These are phyloP conservation scores for Helobdella robusta DNA, from an alignment of 2,888 invertebrate species.

Conservation along the genomic window DNA sequence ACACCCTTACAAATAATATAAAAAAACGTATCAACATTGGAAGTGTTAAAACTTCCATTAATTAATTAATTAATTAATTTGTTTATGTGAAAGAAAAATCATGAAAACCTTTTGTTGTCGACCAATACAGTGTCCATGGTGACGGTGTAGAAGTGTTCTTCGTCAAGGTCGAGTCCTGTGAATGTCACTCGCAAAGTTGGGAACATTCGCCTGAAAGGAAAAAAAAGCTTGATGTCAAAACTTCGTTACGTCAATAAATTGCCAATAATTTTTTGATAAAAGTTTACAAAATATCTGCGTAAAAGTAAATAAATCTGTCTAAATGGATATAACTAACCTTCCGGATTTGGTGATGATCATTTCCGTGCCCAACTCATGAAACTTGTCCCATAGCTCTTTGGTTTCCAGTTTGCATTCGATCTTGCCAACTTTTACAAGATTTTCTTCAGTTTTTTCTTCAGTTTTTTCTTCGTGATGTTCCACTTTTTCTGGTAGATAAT, in stretches of 20 bases:
- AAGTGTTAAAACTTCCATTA: too few species aligned
- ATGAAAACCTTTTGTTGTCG: slow-evolving; percentile 90
- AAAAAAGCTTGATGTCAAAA: not conserved
- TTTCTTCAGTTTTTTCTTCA: slow-evolving; percentile 9
- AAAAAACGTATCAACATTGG: too few species aligned
- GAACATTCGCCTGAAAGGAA: slow-evolving; percentile 79
- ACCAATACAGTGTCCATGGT: slow-evolving; percentile 92
- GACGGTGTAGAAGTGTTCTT: slow-evolving; percentile 62
- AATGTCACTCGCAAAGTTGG: slow-evolving; percentile 90
- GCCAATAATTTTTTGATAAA: too few species aligned
- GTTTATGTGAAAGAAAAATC: too few species aligned
- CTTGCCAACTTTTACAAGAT: not conserved
- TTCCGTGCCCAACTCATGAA: slow-evolving; percentile 26
- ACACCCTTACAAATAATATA: too few species aligned
- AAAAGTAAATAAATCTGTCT: too few species aligned
- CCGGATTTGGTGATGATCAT: slow-evolving; percentile 28
- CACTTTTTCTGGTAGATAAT: too few species aligned
- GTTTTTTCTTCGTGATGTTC: too few species aligned
- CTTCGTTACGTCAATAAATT: too few species aligned
- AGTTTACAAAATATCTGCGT: too few species aligned
- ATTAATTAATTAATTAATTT: too few species aligned
- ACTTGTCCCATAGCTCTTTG: slow-evolving; percentile 25
- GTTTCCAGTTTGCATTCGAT: slow-evolving; percentile 21
- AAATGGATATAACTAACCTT: slow-evolving; percentile 13
- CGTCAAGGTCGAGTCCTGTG: slow-evolving; percentile 54